Evolutionary conservation across 2,113 vertebrate species (phyloP).

Genomic region (Sapayoa aenigma): DNA sequence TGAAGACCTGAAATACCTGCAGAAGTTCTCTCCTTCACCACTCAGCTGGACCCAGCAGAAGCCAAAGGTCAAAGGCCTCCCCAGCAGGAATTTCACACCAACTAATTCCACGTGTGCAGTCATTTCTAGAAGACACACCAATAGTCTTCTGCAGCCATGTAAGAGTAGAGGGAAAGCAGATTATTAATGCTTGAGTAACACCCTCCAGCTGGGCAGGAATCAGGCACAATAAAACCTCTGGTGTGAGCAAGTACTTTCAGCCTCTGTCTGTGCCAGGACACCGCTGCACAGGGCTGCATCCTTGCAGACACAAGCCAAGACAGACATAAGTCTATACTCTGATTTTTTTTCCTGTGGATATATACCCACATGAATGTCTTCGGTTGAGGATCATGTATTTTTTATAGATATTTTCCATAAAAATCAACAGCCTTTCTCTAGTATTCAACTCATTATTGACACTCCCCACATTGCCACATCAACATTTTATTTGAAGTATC

Average conservation of each 20-base stretch:
- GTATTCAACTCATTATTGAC: background rate
- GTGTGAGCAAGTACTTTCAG: background rate
- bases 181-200: background rate
- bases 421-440: slow-evolving; percentile 9
- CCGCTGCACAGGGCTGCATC: background rate
- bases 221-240: background rate
- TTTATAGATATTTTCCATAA: background rate
- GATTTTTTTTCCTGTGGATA: background rate
- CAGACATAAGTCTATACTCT: background rate
- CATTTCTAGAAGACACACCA: background rate
- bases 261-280: background rate
- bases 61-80: background rate
- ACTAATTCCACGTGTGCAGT: background rate
- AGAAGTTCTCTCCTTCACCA: background rate
- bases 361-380: background rate
- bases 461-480: background rate
- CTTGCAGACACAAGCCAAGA: background rate
- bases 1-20: background rate
- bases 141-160: background rate
- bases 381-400: background rate
- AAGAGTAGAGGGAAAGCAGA: background rate
- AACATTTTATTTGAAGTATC: slow-evolving; percentile 26
- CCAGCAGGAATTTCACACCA: background rate
- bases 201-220: background rate
- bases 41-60: background rate